A percentile compares a stretch with the other conserved stretches of the same genome.
Conservation (phyloP, 92 coral and sea anemone species). For the Phymanthus crucifer region DNA sequence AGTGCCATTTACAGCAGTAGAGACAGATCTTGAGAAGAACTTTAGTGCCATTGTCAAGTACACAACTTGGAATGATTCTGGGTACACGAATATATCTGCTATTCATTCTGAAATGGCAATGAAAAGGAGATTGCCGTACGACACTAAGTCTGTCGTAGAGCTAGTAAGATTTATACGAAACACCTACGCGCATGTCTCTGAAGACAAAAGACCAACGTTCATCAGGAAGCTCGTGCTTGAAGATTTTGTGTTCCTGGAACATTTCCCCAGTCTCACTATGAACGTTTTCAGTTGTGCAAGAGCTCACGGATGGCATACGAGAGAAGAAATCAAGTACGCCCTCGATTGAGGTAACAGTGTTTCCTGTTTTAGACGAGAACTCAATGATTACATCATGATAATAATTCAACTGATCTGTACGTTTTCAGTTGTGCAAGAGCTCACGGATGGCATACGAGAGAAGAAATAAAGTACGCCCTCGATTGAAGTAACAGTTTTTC, state of each 20-base stretch:
- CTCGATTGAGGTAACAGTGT: neutral
- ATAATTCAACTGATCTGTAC: conserved; percentile 15
- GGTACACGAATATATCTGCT: conserved; percentile 21
- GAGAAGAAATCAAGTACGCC: conserved; percentile 24
- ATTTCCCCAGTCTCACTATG: conserved; percentile 44
- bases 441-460: conserved; percentile 27
- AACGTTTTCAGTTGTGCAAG: conserved; percentile 29
- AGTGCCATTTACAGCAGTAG: conserved; percentile 26
- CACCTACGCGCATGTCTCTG: conserved; percentile 36
- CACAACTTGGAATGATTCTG: conserved; percentile 12
- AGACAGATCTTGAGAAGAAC: conserved; percentile 7
- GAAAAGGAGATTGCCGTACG: conserved; percentile 20
- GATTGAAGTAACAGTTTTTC: no score
- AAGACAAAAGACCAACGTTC: neutral
- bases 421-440: conserved; percentile 23
- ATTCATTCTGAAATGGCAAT: conserved; percentile 37
- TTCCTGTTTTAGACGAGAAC: no score
- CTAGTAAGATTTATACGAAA: conserved; percentile 66
- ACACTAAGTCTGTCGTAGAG: conserved; percentile 50
- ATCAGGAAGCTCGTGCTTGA: conserved; percentile 12
- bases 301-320: conserved; percentile 21
- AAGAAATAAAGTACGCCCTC: conserved; percentile 17
- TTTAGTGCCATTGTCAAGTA: neutral
- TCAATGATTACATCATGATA: no score
- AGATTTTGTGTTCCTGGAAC: conserved; percentile 32